Conservation (phyloP, 2,797 vertebrate species). For the Lagorchestes hirsutus region DNA sequence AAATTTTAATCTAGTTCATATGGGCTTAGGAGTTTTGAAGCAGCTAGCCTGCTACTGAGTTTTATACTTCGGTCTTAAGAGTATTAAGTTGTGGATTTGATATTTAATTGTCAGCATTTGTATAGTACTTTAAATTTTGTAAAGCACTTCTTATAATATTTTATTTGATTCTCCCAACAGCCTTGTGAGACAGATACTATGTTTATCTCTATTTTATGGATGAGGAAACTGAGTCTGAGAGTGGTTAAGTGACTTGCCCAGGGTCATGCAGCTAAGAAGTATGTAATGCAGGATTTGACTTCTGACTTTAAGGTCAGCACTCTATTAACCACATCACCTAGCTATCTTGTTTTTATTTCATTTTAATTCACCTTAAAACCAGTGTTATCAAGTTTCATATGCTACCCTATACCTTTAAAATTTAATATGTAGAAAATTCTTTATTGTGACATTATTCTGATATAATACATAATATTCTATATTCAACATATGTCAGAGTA, state of each 20-base stretch:
- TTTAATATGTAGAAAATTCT: not conserved
- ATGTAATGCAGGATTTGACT: too few species aligned
- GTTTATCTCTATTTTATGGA: not conserved
- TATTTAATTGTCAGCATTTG: not conserved
- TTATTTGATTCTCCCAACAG: not conserved
- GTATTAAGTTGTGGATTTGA: not conserved
- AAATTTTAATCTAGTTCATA: not conserved
- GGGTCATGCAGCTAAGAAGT: too few species aligned
- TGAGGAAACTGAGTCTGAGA: not conserved
- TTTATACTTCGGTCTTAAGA: not conserved
- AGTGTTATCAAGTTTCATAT: not conserved
- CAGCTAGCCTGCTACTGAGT: not conserved
- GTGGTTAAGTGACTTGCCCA: not conserved
- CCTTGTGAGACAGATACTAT: not conserved
- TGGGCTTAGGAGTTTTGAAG: not conserved
- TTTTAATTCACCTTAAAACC: not conserved
- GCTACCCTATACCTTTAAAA: not conserved
- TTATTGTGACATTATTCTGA: not conserved
- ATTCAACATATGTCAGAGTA: not conserved
- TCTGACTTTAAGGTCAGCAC: too few species aligned
- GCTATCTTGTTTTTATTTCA: not conserved
- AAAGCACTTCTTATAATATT: not conserved
- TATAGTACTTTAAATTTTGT: not conserved
- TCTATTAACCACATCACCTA: too few species aligned
- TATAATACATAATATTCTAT: not conserved